Percentiles rank a stretch among this genome's conserved stretches.
Conservation (phyloP, 2,113 vertebrate genomes). For the Indicator maculatus region DNA sequence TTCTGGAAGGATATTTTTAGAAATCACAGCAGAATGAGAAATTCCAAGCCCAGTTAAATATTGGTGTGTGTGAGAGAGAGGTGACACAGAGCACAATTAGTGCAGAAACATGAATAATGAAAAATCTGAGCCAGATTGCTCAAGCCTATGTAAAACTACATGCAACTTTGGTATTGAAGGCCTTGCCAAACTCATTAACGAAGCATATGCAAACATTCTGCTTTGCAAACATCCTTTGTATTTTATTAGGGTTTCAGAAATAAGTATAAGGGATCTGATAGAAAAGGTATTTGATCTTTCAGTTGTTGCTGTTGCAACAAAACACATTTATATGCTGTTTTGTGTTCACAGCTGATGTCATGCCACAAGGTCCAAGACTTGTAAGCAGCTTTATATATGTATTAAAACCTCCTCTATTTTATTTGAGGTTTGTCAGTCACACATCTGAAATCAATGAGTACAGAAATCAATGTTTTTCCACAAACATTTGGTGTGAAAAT, state of each 20-base stretch:
- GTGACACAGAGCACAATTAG: background rate
- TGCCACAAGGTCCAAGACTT: background rate
- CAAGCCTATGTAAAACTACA: background rate
- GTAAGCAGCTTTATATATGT: background rate
- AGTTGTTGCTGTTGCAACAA: constrained; percentile 4
- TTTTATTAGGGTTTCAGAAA: constrained; percentile 23
- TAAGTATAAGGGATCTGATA: background rate
- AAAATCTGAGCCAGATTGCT: background rate
- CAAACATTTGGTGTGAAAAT: background rate
- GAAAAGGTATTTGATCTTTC: constrained; percentile 12
- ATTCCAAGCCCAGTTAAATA: background rate
- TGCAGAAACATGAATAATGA: background rate
- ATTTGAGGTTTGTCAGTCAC: background rate
- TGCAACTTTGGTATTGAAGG: background rate
- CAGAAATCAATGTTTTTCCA: background rate
- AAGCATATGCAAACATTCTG: background rate
- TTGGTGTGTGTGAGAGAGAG: background rate
- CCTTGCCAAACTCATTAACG: constrained; percentile 36
- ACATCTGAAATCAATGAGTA: background rate
- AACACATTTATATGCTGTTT: background rate
- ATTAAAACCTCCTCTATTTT: background rate
- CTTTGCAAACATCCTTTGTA: background rate
- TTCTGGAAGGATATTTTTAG: background rate
- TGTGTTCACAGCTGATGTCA: background rate
- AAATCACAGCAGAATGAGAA: background rate